Evolutionary conservation across 2,797 vertebrate species (phyloP), one percentile per base, ranked within the genome.

Genomic region (Knipowitschia caucasica): DNA sequence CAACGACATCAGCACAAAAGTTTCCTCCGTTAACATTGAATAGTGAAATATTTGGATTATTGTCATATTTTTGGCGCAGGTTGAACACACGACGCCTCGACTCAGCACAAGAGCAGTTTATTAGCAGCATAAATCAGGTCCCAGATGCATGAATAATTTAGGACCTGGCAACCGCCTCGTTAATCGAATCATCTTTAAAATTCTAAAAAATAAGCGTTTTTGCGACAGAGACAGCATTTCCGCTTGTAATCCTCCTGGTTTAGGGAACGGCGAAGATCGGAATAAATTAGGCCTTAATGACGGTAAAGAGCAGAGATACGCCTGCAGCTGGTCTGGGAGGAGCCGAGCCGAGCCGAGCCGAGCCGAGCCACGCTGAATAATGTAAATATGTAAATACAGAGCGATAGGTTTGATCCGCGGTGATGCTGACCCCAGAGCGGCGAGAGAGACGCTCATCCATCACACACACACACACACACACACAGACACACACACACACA

Each of bases 351-450:
- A 34, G 25, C 10, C 1, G 21, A 7, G 21, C 1, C 3, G 27
- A 34, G 39, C 7, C 9, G 2, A 34, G 25, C 10, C 1, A 17
- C 10, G 21, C 1, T 4, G 27, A 42, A 25, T 66, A 35, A 56
- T 53, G 20, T 4, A 26, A 11, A 49, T 21, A 56, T 59, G 58
- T 43, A 54, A 33, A 63, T 60, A 20, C 4, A 10, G 39, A 27
- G 33, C 59, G 39, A 52, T 40, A 23, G 18, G 61, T 45, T 54
- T 56, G 36, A 46, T 10, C 11, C 15, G 1, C 42, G 11, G 23
- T 7, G 53, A 17, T 50, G 64, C 53, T 59, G 58, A 73, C 8
- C 53, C 66, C 20, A 20, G 47, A 12, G 36, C 17, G 44, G 38
- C 0, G 8, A 15, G 24, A 34, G 34, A 2, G 34, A 5, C 8